These are phyloP conservation scores for Ditula angustiorana DNA, from an alignment of 2,888 invertebrate genomes.

Conservation along the genomic window DNA sequence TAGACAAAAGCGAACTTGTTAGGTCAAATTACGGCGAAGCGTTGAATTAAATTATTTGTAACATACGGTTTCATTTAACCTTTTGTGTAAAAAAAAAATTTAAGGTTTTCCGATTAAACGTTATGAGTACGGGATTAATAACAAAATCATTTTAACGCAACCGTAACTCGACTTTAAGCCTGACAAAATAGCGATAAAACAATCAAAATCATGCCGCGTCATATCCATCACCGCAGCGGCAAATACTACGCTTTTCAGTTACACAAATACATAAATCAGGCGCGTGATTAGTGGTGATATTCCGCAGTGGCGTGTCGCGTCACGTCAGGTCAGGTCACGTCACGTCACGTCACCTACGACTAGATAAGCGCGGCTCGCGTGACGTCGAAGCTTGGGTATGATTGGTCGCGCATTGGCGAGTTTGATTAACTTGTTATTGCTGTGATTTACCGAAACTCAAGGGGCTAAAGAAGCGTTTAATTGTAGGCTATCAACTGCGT, in stretches of 20 bases:
- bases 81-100: too few species aligned
- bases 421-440: background rate
- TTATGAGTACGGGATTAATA: background rate
- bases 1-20: too few species aligned
- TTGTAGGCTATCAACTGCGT: too few species aligned
- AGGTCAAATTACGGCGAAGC: too few species aligned
- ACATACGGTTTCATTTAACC: background rate
- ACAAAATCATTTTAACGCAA: background rate
- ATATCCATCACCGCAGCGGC: conserved; percentile 3
- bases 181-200: conserved; percentile 7
- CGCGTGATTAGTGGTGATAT: conserved; percentile 28
- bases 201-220: conserved; percentile 8
- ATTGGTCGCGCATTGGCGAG: conserved; percentile 2
- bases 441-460: background rate
- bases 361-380: conserved; percentile 27
- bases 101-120: too few species aligned
- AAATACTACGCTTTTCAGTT: conserved; percentile 20
- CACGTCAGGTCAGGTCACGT: conserved; percentile 11
- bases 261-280: conserved; percentile 29
- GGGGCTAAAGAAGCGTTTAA: background rate
- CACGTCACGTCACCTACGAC: conserved; percentile 22
- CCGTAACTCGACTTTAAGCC: conserved; percentile 1
- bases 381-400: conserved; percentile 17
- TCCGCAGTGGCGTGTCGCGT: conserved; percentile 23
- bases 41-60: too few species aligned